These are phyloP conservation scores for Romanomermis culicivorax DNA, from an alignment of 2,888 invertebrate species.

Conservation along the genomic window DNA sequence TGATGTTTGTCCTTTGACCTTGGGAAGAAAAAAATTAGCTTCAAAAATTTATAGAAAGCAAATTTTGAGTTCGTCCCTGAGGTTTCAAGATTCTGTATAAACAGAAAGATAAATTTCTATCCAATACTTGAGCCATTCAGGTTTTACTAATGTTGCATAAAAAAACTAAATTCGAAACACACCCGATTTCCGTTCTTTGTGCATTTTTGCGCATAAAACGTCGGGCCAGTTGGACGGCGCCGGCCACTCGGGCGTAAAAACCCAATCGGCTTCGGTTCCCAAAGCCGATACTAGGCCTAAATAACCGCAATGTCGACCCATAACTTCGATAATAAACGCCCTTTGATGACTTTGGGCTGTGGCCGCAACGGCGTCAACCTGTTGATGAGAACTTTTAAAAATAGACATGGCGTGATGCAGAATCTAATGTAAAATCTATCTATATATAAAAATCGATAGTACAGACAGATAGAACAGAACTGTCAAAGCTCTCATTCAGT, in stretches of 20 bases:
- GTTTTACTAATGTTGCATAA: background rate
- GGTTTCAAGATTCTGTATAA: background rate
- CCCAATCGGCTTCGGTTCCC: conserved; percentile 85
- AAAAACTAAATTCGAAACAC: background rate
- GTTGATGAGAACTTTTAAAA: too few species aligned
- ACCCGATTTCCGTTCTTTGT: conserved; percentile 34
- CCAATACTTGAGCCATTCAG: background rate
- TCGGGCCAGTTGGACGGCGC: conserved; percentile 72
- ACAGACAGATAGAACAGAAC: too few species aligned
- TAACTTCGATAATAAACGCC: conserved; percentile 98
- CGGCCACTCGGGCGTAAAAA: conserved; percentile 94
- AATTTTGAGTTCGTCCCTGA: too few species aligned
- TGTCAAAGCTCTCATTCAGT: too few species aligned
- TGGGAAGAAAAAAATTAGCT: background rate
- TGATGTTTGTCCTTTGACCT: conserved; percentile 77
- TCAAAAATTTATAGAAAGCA: background rate
- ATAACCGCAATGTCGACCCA: conserved; percentile 99
- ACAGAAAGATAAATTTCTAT: background rate
- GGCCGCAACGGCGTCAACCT: conserved; percentile 86
- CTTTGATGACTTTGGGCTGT: conserved; percentile 94
- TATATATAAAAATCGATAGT: too few species aligned
- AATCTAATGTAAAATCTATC: too few species aligned
- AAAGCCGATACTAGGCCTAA: conserved; percentile 82
- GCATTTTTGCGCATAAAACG: conserved; percentile 77
- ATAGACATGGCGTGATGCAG: too few species aligned